A percentile compares a stretch with the other conserved stretches of the same genome.
phyloP scores from a whole-genome alignment of 2,797 vertebrate genomes.

The Neosilurus mollespiculum region DNA sequence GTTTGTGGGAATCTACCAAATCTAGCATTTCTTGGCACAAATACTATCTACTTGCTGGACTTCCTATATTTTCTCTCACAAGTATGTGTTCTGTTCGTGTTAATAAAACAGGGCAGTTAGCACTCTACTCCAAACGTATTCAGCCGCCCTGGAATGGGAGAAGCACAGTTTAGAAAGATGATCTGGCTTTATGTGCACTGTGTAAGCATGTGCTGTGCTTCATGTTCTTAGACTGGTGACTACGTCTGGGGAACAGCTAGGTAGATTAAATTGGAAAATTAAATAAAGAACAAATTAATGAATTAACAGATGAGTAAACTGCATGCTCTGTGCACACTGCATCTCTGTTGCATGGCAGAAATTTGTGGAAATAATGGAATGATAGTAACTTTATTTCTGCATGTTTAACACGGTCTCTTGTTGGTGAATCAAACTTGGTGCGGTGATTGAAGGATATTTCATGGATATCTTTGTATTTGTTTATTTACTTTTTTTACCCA shows the following conservation, averaged over 20 bases:
- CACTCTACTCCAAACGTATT: neutral
- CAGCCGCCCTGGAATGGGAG: neutral
- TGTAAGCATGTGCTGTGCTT: neutral
- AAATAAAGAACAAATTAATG: neutral
- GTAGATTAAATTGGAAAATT: neutral
- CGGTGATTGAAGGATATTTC: neutral
- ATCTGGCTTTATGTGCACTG: neutral
- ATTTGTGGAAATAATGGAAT: neutral
- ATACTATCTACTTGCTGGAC: neutral
- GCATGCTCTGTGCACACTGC: neutral
- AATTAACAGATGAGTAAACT: neutral
- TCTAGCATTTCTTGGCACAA: neutral
- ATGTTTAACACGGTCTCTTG: neutral
- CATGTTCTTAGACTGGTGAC: neutral
- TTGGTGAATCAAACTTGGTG: neutral
- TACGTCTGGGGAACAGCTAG: neutral
- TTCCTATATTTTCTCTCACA: neutral
- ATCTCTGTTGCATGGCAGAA: constrained; percentile 3
- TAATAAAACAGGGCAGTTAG: neutral
- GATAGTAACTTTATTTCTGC: neutral
- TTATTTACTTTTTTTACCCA: neutral
- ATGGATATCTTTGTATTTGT: neutral
- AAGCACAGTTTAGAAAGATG: neutral
- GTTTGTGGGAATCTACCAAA: neutral
- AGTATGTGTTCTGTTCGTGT: too few species aligned